Evolutionary conservation across 2,888 invertebrate species (phyloP).

Genomic region (Cylindroiulus punctatus): DNA sequence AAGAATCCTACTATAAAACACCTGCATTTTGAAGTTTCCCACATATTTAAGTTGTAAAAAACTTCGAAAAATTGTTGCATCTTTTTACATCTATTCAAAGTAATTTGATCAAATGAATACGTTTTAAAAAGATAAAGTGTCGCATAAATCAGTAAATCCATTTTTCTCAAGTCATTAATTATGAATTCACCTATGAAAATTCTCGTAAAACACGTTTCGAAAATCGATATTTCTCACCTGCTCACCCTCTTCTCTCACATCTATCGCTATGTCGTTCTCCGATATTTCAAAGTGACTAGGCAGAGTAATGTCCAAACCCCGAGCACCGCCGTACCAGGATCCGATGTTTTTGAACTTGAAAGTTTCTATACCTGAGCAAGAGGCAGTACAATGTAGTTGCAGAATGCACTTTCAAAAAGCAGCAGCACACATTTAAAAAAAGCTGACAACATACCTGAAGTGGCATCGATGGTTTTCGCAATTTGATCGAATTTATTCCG

Average conservation of each 20-base stretch:
- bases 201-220: no score
- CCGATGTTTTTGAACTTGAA: slow-evolving; percentile 44
- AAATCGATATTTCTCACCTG: not conserved
- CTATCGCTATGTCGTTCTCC: slow-evolving; percentile 46
- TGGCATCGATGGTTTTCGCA: not conserved
- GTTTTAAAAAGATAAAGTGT: no score
- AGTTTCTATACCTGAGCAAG: slow-evolving; percentile 20
- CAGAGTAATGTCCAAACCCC: not conserved
- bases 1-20: no score
- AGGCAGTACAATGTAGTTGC: not conserved
- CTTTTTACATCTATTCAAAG: no score
- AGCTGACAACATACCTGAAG: not conserved
- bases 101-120: no score
- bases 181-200: not conserved
- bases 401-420: not conserved
- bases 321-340: slow-evolving; percentile 17
- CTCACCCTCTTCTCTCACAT: slow-evolving; percentile 39
- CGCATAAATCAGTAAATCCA: no score
- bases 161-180: no score
- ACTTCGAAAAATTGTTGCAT: no score
- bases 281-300: slow-evolving; percentile 51
- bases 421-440: not conserved
- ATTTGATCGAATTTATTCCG: slow-evolving; percentile 23
- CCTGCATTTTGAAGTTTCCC: no score
- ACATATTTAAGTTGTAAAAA: no score